Evolutionary conservation across 2,888 invertebrate genomes (phyloP).

Genomic region (Erynnis tages): DNA sequence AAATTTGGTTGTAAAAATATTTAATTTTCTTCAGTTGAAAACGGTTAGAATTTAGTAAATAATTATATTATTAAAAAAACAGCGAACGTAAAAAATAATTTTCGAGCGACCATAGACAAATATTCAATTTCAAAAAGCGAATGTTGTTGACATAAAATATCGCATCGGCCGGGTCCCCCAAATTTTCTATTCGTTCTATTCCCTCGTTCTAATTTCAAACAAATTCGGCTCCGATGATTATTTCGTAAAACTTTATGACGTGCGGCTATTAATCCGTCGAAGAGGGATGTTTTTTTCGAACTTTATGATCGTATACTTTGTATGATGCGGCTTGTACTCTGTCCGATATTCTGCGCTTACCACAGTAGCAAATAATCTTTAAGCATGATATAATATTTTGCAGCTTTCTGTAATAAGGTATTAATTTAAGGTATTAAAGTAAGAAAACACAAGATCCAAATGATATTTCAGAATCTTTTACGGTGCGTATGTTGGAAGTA

Average conservation of each 20-base stretch:
- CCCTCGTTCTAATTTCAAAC: slow-evolving; percentile 14
- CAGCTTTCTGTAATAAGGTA: too few relatives aligned
- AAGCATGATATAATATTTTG: too few relatives aligned
- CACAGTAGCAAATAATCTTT: background rate
- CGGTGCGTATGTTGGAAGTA: too few relatives aligned
- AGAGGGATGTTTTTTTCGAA: slow-evolving; percentile 50
- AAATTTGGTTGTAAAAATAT: too few relatives aligned
- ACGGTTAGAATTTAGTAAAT: too few relatives aligned
- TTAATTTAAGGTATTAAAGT: too few relatives aligned
- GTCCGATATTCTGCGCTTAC: background rate
- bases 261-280: slow-evolving; percentile 48
- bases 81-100: background rate
- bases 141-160: slow-evolving; percentile 7
- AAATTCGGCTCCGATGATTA: slow-evolving; percentile 48
- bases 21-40: too few relatives aligned
- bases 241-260: slow-evolving; percentile 59
- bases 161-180: slow-evolving; percentile 6
- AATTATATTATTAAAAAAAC: background rate
- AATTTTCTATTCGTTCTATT: too few relatives aligned
- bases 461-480: too few relatives aligned
- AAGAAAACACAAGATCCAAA: too few relatives aligned
- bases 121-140: slow-evolving; percentile 1
- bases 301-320: background rate
- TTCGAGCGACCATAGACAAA: too few relatives aligned
- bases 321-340: slow-evolving; percentile 8